Base-by-base conservation (phyloP, 1,140 invertebrate genomes). In the Diorhabda sublineata region DNA sequence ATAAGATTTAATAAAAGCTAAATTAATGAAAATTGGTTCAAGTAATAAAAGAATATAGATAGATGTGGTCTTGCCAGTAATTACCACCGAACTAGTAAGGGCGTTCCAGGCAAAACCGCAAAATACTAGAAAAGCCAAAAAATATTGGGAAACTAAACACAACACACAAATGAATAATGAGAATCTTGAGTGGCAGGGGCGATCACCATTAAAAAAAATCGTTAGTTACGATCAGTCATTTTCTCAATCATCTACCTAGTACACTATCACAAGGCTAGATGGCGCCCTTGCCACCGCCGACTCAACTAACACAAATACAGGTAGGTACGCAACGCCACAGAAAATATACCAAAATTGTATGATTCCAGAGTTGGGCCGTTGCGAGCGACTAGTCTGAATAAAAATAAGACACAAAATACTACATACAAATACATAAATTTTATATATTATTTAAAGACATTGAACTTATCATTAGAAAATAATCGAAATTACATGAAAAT, bases 361-460 rank as follows among this genome's bases (percentile, higher is more conserved):
- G 64, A 64, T 59, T 68, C 57, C 42, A 66, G 44, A 42, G 67
- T 68, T 56, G 65, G 64, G 74, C 69, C 70, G 77, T 75, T 71
- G 71, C 72, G 67, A 72, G 75, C 73, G 75, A 80, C 77, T 78
- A 80, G 77, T 75, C 61, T 75, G 69, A 73, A 69, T 74, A 70
- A 67, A 74, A 65, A 71, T 69, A 71, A 77, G 76, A 78, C 75
- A 79, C 75, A 75, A 77, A 77, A 73, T 73, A 77, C 77, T 80
- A 80, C 78, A 78, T 76, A 77, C 74, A 78, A 78, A 78, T 76
- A 78, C 72, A 75, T 74, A 72, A 75, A 73, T 75, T 74, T 71
- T 75, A 70, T 26, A 26, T 26, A 26, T 26, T 76, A 73, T 73
- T 70, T 71, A 73, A 52, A 76, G 71, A 72, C 66, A 73, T 70